These are phyloP conservation scores for Tetranychus urticae DNA, from an alignment of 1,140 invertebrate genomes.

Conservation along the genomic window DNA sequence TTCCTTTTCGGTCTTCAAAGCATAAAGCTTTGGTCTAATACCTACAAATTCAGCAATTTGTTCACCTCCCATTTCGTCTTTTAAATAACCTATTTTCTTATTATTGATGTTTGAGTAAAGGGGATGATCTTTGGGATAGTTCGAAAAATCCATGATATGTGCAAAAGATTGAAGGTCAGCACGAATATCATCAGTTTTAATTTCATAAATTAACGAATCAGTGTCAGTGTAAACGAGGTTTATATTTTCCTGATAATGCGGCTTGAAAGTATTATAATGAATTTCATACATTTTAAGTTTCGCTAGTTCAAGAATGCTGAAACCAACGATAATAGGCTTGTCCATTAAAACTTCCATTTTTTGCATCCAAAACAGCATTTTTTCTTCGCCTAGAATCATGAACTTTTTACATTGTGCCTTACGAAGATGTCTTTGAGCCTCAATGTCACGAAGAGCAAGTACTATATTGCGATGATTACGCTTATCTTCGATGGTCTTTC, in stretches of 20 bases:
- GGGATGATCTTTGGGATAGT: slow-evolving; percentile 1
- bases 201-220: slow-evolving; percentile 20
- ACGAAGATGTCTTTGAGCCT: no score
- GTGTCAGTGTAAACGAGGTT: slow-evolving; percentile 21
- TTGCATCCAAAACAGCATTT: no score
- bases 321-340: no score
- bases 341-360: no score
- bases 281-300: no score
- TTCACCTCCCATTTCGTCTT: neutral
- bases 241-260: no score
- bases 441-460: no score
- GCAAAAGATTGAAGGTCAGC: slow-evolving; percentile 16
- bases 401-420: no score
- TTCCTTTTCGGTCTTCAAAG: neutral
- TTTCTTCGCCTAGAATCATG: no score
- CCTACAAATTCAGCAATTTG: slow-evolving; percentile 1
- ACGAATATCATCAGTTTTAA: slow-evolving; percentile 22
- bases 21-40: slow-evolving; percentile 4
- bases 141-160: neutral
- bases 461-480: slow-evolving; percentile 16
- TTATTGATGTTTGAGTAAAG: neutral
- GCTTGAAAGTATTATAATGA: no score
- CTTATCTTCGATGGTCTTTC: slow-evolving; percentile 26
- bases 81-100: slow-evolving; percentile 6
- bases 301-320: no score